These are phyloP conservation scores for Rhinoderma darwinii DNA, from an alignment of 2,113 vertebrate species.

Conservation along the genomic window DNA sequence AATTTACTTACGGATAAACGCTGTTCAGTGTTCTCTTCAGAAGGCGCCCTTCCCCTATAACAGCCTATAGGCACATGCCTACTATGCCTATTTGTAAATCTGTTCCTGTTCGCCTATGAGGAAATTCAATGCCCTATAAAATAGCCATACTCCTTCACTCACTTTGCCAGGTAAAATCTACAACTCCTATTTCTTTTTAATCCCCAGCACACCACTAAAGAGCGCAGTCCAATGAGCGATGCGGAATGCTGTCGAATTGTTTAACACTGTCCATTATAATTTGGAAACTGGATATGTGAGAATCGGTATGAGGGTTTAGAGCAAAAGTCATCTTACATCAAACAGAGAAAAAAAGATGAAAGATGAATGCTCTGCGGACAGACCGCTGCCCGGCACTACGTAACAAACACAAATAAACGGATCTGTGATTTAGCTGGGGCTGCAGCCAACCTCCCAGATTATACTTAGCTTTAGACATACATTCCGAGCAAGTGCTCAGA, in stretches of 20 bases:
- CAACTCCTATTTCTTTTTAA: not conserved
- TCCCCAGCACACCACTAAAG: not conserved
- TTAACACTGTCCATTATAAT: not conserved
- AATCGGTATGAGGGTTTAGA: not conserved
- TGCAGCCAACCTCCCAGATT: constrained; percentile 2
- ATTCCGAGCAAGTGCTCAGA: constrained; percentile 51
- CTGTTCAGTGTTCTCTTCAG: too few species aligned
- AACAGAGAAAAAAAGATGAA: constrained; percentile 29
- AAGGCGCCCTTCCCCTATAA: too few species aligned
- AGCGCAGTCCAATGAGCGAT: not conserved
- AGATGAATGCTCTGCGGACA: constrained; percentile 13
- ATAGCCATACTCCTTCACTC: not conserved
- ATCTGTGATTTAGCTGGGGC: not conserved
- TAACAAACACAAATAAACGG: constrained; percentile 43
- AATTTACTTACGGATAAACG: too few species aligned
- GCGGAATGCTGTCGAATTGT: not conserved
- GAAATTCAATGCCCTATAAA: too few species aligned
- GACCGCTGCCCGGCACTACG: not conserved
- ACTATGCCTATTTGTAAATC: too few species aligned
- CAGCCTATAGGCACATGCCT: too few species aligned
- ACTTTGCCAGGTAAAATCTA: too few species aligned
- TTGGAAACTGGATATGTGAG: not conserved
- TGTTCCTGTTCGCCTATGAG: too few species aligned
- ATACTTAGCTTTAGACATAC: constrained; percentile 40
- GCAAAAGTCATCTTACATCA: constrained; percentile 34